Percentiles rank a stretch among this genome's conserved stretches.
These are phyloP conservation scores for Cavia aperea DNA, from an alignment of 2,113 vertebrate genomes.

Conservation along the genomic window DNA sequence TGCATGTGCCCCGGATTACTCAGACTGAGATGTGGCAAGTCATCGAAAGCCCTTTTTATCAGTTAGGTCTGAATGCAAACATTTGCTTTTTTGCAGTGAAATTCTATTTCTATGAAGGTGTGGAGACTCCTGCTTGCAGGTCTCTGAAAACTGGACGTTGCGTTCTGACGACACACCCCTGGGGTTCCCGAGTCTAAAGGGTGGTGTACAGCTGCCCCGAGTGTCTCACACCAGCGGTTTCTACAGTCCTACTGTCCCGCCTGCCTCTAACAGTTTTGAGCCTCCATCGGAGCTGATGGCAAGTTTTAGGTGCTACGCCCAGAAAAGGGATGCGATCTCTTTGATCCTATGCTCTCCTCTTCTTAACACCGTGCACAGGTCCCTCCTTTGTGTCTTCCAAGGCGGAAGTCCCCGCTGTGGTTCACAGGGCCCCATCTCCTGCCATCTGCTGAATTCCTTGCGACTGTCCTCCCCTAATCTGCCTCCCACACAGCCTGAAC, in stretches of 20 bases:
- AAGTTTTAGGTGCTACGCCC: not conserved
- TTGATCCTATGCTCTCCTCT: not conserved
- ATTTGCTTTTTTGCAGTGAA: not conserved
- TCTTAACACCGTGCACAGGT: not conserved
- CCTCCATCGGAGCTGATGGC: not conserved
- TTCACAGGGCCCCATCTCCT: not conserved
- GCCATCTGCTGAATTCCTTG: not conserved
- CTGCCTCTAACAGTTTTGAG: not conserved
- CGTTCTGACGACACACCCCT: not conserved
- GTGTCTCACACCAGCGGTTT: not conserved
- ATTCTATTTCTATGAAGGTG: not conserved
- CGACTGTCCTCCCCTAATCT: rapidly evolving
- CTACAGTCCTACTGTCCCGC: not conserved
- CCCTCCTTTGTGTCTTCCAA: not conserved
- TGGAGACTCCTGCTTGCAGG: not conserved
- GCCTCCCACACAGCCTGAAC: not conserved
- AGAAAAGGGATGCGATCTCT: not conserved
- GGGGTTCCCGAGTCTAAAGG: not conserved
- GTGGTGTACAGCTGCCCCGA: not conserved
- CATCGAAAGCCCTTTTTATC: not conserved
- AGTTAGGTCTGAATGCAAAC: not conserved
- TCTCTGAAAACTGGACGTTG: not conserved
- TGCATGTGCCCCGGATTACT: not conserved
- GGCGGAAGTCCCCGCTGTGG: not conserved
- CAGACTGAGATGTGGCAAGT: not conserved